These are phyloP conservation scores for Polypedilum pembai DNA, from an alignment of 1,140 invertebrate species.

Conservation along the genomic window DNA sequence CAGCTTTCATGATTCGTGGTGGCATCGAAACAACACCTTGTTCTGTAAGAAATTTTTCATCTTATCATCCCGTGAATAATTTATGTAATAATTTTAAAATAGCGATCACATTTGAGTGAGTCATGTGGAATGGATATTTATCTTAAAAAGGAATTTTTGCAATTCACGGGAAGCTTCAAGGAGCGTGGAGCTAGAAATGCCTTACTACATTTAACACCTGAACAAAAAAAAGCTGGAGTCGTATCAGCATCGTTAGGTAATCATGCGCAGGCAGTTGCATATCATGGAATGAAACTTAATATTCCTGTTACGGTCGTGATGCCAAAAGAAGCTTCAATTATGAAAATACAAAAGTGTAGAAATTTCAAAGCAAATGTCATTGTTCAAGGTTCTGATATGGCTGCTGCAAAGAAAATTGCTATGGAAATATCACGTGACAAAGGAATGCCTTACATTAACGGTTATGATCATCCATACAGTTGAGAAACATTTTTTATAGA, in stretches of 20 bases:
- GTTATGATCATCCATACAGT: constrained; percentile 26
- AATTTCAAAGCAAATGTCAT: constrained; percentile 79
- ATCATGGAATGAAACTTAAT: constrained; percentile 72
- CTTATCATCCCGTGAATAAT: constrained; percentile 29
- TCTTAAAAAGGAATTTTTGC: constrained; percentile 89
- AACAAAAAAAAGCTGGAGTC: constrained; percentile 69
- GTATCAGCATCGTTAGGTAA: constrained; percentile 90
- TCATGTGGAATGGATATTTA: constrained; percentile 76
- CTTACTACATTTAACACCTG: constrained; percentile 62
- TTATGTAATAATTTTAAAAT: constrained; percentile 35
- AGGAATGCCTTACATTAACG: constrained; percentile 61
- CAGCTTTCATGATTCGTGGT: constrained; percentile 77
- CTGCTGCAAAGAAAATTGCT: constrained; percentile 72
- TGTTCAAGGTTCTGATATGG: constrained; percentile 67
- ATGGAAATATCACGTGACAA: constrained; percentile 64
- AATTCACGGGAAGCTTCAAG: constrained; percentile 89
- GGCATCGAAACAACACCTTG: constrained; percentile 82
- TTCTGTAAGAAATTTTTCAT: constrained; percentile 59
- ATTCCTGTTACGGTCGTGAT: constrained; percentile 89
- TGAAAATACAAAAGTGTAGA: constrained; percentile 85
- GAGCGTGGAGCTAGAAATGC: constrained; percentile 86
- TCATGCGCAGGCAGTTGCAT: constrained; percentile 83
- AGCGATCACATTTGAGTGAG: constrained; percentile 72
- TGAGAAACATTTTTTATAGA: neutral
- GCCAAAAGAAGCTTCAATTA: constrained; percentile 83